Base-by-base conservation (phyloP, 2,797 vertebrate genomes). In the Melanotaenia boesemani region DNA sequence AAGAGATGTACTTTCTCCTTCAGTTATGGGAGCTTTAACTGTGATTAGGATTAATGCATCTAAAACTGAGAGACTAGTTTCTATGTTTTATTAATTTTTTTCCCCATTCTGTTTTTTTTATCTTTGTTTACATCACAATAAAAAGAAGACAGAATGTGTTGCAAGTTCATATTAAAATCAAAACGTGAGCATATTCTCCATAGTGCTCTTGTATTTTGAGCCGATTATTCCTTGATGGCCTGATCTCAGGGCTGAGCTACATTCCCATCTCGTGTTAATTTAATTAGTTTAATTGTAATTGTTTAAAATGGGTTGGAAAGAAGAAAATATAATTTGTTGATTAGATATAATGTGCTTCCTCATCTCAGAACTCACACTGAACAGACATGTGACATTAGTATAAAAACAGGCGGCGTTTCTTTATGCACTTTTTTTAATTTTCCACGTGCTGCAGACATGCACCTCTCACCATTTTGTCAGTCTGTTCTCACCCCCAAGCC, bases 1-100 rank as follows among this genome's bases (percentile, higher is more conserved):
- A 44, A 30, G 8, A 57, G 36, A 64, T 81, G 48, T 34, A 16
- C 70, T 63, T 72, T 28, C 34, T 63, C 22, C 52, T 52, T 36
- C 20, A 63, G 18, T 24, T n/a, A 54, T 54, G 18, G 22, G 10
- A 22, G 11, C 22, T 50, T 54, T 69, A 6, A 4, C 62, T 4
- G 15, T 41, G 28, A 37, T 62, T 20, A 41, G 52, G 20, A 56
- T 58, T 32, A 58, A 37, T n/a, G 11, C 8, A 34, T 6, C 20
- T 20, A n/a, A 6, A 48, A 48, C 5, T 20, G 6, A 48, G 18
- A 48, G 20, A 20, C 46, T 10, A 48, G 1, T n/a, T 48, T 48
- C 46, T 20, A 24, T 26, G 22, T 26, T 22, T 52, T 6, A 34
- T 4, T 11, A 10, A 46, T 13, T 46, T 6, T 18, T n/a, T 48